Conservation (phyloP, 2,888 invertebrate genomes). For the Hecatera dysodea region DNA sequence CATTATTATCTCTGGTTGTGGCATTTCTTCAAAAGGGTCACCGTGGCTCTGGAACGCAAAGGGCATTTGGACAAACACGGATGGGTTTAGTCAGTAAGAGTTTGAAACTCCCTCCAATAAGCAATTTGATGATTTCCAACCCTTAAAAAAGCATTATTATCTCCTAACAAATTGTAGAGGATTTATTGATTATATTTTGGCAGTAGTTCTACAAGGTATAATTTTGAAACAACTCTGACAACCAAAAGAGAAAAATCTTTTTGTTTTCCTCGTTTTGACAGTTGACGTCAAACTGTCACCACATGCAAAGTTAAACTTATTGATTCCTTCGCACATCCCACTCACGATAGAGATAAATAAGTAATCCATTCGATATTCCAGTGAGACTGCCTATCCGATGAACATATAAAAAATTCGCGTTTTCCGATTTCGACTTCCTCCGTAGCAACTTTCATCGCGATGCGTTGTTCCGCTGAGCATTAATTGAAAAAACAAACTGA, state of each 20-base stretch:
- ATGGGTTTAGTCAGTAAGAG: too few relatives aligned
- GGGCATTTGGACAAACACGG: too few relatives aligned
- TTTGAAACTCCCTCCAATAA: too few relatives aligned
- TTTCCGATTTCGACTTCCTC: conserved; percentile 25
- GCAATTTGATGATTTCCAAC: too few relatives aligned
- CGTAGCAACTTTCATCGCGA: conserved; percentile 29
- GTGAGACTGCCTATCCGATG: conserved; percentile 38
- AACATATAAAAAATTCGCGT: conserved; percentile 29
- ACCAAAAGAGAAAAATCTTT: background rate
- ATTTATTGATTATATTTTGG: too few relatives aligned
- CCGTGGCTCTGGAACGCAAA: too few relatives aligned
- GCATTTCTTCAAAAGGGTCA: too few relatives aligned
- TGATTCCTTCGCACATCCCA: conserved; percentile 18
- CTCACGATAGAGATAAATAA: conserved; percentile 45
- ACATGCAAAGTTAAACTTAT: conserved; percentile 5
- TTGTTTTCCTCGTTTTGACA: background rate
- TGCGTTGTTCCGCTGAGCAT: conserved; percentile 38
- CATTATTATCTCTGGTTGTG: too few relatives aligned
- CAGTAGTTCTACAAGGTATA: too few relatives aligned
- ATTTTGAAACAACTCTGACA: background rate
- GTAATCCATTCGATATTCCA: conserved; percentile 53
- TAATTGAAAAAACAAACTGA: conserved; percentile 21
- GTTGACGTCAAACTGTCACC: conserved; percentile 5
- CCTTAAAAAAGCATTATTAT: too few relatives aligned
- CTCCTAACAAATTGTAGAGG: too few relatives aligned